Evolutionary conservation across 2,113 vertebrate genomes (phyloP).

Genomic region (Silurus meridionalis): DNA sequence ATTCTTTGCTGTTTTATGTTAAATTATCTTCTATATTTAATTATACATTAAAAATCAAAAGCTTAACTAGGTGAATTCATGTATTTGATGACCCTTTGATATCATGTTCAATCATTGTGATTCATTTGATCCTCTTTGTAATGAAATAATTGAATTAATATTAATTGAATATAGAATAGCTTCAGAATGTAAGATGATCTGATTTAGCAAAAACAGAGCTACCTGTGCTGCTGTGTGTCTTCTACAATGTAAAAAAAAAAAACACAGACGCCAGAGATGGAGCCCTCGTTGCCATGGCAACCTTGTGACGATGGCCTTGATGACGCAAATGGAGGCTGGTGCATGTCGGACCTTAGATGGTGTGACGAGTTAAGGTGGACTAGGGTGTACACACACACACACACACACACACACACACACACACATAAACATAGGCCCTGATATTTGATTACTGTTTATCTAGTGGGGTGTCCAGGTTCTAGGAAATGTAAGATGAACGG

Average conservation of each 20-base stretch:
- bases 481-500: background rate
- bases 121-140: background rate
- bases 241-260: background rate
- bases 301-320: constrained; percentile 44
- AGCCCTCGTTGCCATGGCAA: constrained; percentile 57
- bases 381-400: background rate
- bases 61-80: background rate
- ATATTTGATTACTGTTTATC: background rate
- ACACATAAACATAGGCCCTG: background rate
- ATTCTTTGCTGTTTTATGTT: background rate
- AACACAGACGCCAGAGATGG: constrained; percentile 37
- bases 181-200: background rate
- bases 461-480: background rate
- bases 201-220: background rate
- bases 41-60: background rate
- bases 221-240: background rate
- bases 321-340: constrained; percentile 56
- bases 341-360: constrained; percentile 55
- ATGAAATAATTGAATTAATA: background rate
- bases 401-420: constrained; percentile 7
- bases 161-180: background rate
- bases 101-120: too few relatives aligned
- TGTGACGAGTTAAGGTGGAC: constrained; percentile 58
- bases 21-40: background rate
- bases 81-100: background rate